phyloP scores from a whole-genome alignment of 2,888 invertebrate species.

The Limenitis camilla region DNA sequence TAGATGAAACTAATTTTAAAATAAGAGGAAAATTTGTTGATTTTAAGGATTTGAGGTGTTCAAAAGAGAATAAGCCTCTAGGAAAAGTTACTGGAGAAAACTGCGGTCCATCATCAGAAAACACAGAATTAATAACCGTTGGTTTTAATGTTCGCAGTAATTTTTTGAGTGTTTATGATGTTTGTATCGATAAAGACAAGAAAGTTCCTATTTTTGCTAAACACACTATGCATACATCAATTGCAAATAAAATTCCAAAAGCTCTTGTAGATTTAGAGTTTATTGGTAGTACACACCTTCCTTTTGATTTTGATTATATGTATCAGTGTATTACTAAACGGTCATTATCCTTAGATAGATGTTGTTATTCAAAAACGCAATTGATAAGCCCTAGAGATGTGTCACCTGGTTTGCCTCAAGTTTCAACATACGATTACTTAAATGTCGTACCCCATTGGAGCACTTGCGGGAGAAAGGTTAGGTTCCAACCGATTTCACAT shows the following conservation, averaged over 20 bases:
- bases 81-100: conserved; percentile 20
- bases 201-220: conserved; percentile 35
- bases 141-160: conserved; percentile 28
- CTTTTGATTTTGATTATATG: conserved; percentile 28
- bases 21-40: conserved; percentile 26
- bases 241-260: background rate
- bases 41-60: conserved; percentile 38
- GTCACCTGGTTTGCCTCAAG: conserved; percentile 37
- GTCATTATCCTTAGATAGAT: conserved; percentile 26
- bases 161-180: conserved; percentile 33
- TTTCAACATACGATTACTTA: conserved; percentile 36
- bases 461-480: conserved; percentile 36
- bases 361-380: conserved; percentile 42
- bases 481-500: background rate
- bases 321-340: conserved; percentile 33
- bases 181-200: conserved; percentile 36
- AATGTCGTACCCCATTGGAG: conserved; percentile 52
- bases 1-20: conserved; percentile 28
- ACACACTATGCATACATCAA: conserved; percentile 22
- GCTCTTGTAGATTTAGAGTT: background rate
- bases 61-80: conserved; percentile 22
- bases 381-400: conserved; percentile 43
- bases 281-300: conserved; percentile 6
- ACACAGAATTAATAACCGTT: conserved; percentile 33
- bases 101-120: conserved; percentile 25